These are phyloP conservation scores for Halichondria panicea DNA, from an alignment of 37 sponge, comb jelly and placozoan species.

Conservation along the genomic window DNA sequence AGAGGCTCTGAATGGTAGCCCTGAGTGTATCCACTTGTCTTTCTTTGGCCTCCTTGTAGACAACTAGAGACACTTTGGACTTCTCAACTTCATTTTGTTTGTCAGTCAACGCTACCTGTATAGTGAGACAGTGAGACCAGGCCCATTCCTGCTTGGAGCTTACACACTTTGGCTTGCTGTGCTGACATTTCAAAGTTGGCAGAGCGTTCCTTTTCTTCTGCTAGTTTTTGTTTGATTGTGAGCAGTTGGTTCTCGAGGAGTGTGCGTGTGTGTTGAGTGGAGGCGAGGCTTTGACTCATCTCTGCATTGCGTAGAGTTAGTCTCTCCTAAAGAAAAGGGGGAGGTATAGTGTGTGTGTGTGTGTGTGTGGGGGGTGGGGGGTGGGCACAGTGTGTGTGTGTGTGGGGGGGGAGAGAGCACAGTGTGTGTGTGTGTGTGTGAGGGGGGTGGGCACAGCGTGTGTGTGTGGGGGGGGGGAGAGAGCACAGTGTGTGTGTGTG, in stretches of 20 bases:
- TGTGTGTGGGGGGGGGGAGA: background rate
- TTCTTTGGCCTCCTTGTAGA: background rate
- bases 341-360: background rate
- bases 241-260: constrained; percentile 29
- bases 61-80: background rate
- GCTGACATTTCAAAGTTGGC: no score
- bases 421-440: background rate
- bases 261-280: constrained; percentile 9
- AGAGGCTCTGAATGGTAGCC: no score
- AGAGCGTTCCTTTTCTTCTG: constrained; percentile 17
- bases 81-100: background rate
- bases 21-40: no score
- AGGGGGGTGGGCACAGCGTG: background rate
- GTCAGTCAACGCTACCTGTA: no score
- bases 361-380: background rate
- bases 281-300: constrained; percentile 18
- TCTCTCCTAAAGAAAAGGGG: constrained; percentile 30
- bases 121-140: no score
- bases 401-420: constrained; percentile 1
- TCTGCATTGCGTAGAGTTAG: constrained; percentile 30
- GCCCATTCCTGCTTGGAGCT: no score
- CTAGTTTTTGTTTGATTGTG: constrained; percentile 11
- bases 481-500: background rate
- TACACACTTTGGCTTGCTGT: no score
- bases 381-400: background rate